Percentiles rank a stretch among this genome's conserved stretches.
Conservation (phyloP, 2,888 invertebrate genomes). For the Polymixis flavicincta region DNA sequence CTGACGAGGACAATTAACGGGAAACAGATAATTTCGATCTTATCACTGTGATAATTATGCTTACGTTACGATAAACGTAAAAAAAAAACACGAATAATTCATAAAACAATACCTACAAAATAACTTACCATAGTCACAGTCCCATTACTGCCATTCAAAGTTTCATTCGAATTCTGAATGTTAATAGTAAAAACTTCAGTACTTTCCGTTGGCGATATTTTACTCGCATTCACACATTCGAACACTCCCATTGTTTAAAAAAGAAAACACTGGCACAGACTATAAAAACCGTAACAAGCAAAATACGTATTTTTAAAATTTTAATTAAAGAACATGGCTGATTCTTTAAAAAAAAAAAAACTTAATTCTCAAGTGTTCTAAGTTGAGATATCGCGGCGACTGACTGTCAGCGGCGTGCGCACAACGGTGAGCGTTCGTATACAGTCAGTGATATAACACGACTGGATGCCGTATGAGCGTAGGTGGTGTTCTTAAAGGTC, state of each 20-base stretch:
- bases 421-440: conserved; percentile 52
- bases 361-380: conserved; percentile 61
- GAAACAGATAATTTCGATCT: conserved; percentile 26
- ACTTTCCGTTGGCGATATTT: conserved; percentile 80
- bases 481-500: conserved; percentile 58
- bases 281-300: conserved; percentile 14
- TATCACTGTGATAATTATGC: conserved; percentile 24
- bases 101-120: background rate
- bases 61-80: background rate
- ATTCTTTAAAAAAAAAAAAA: background rate
- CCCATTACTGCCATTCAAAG: conserved; percentile 70
- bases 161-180: conserved; percentile 74
- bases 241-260: conserved; percentile 78
- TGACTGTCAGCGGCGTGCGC: conserved; percentile 57
- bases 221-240: conserved; percentile 79
- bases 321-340: background rate
- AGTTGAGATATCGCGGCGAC: conserved; percentile 62
- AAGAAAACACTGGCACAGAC: conserved; percentile 41
- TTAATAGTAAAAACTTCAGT: conserved; percentile 83
- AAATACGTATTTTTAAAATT: background rate
- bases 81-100: background rate
- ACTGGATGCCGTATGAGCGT: conserved; percentile 63
- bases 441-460: conserved; percentile 59
- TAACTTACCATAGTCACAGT: conserved; percentile 72
- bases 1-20: conserved; percentile 25